Percentiles rank a stretch among this genome's conserved stretches.
Conservation (phyloP, 1,140 invertebrate species). For the Lepidostoma basale region DNA sequence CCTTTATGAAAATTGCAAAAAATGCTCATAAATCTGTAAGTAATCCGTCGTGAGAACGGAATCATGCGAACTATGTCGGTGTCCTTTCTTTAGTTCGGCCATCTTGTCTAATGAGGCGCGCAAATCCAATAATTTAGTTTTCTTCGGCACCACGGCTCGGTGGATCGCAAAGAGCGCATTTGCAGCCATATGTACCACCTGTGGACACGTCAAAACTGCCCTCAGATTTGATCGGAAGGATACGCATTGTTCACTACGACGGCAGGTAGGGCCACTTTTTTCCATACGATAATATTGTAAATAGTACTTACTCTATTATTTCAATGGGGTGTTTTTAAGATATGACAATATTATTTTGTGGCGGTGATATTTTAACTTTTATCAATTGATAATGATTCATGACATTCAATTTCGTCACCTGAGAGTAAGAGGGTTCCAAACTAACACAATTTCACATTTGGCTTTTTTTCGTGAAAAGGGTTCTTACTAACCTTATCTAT, state of each 20-base stretch:
- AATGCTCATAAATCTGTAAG: conserved; percentile 1
- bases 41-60: conserved; percentile 40
- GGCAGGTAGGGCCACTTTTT: conserved; percentile 8
- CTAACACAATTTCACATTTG: no score
- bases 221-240: background rate
- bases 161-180: conserved; percentile 10
- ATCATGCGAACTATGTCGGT: background rate
- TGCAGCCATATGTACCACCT: conserved; percentile 33
- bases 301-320: no score
- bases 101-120: conserved; percentile 40
- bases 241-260: background rate
- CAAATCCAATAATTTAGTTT: conserved; percentile 43
- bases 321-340: no score
- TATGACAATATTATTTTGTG: no score
- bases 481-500: no score
- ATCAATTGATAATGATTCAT: no score
- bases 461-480: no score
- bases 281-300: no score
- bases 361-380: no score
- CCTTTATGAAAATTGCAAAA: no score
- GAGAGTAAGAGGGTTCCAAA: no score
- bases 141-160: conserved; percentile 3
- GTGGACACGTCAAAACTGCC: conserved; percentile 21
- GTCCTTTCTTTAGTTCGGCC: background rate
- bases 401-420: no score